Evolutionary conservation across 1,140 invertebrate species (phyloP).

Genomic region (Leptinotarsa undecemlineata): DNA sequence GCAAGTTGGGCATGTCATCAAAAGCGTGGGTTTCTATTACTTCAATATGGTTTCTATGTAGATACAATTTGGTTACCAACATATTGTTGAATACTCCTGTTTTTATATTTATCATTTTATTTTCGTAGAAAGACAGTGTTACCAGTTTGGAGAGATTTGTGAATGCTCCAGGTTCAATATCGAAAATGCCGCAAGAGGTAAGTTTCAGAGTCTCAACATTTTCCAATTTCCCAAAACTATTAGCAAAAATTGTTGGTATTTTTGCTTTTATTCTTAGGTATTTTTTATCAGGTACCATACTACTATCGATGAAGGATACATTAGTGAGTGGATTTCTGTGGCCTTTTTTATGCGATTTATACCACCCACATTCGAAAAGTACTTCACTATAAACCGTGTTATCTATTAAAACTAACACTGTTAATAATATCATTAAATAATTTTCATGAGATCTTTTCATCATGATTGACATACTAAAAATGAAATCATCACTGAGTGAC

Average conservation of each 20-base stretch:
- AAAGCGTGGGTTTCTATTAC: conserved; percentile 47
- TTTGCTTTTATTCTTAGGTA: conserved; percentile 27
- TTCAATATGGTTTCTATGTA: conserved; percentile 47
- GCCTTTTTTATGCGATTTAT: conserved; percentile 27
- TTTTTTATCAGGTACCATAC: conserved; percentile 17
- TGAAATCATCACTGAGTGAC: background rate
- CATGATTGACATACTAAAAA: background rate
- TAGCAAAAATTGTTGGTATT: conserved; percentile 40
- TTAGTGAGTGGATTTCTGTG: conserved; percentile 17
- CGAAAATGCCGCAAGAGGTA: conserved; percentile 37
- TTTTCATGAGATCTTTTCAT: background rate
- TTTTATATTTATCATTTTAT: conserved; percentile 42
- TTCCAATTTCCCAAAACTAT: conserved; percentile 41
- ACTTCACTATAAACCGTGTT: background rate
- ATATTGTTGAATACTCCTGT: conserved; percentile 51
- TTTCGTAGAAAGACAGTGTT: conserved; percentile 43
- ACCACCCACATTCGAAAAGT: conserved; percentile 27
- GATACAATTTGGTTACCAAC: conserved; percentile 39
- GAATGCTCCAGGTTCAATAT: conserved; percentile 46
- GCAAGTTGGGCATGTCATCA: conserved; percentile 47
- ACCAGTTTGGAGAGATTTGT: conserved; percentile 45
- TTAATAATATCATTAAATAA: background rate
- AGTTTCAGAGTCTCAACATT: conserved; percentile 42
- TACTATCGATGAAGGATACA: conserved; percentile 23
- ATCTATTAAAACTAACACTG: background rate